Evolutionary conservation across 2,797 vertebrate genomes (phyloP).

Genomic region (Spinus pinus): DNA sequence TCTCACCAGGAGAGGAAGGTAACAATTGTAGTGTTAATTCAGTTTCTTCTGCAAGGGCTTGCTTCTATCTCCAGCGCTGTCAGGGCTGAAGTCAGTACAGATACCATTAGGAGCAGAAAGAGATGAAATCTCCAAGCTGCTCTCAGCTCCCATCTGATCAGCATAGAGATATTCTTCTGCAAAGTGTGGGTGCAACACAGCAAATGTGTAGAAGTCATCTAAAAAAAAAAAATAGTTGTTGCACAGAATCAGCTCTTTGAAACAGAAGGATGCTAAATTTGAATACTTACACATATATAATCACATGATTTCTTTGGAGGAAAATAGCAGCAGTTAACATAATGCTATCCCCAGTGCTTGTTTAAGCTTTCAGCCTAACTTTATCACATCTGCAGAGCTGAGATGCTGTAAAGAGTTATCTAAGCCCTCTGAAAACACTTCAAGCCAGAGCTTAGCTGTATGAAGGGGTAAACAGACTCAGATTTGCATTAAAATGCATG

Average conservation of each 20-base stretch:
- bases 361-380: conserved; percentile 5
- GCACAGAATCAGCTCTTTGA: conserved; percentile 31
- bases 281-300: conserved; percentile 3
- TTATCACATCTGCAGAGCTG: not conserved
- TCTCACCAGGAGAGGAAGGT: conserved; percentile 84
- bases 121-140: conserved; percentile 56
- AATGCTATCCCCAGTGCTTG: not conserved
- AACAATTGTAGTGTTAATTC: conserved; percentile 75
- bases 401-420: not conserved
- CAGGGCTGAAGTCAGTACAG: conserved; percentile 94
- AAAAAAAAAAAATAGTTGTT: conserved; percentile 53
- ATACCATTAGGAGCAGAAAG: conserved; percentile 86
- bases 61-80: conserved; percentile 53
- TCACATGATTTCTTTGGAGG: conserved; percentile 1
- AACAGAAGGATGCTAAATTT: conserved; percentile 44
- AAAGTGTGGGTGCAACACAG: conserved; percentile 84
- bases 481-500: not conserved
- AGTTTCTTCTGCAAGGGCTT: conserved; percentile 83
- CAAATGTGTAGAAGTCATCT: conserved; percentile 89
- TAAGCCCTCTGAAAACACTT: not conserved
- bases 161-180: conserved; percentile 87
- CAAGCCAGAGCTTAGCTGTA: not conserved
- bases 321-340: conserved; percentile 43
- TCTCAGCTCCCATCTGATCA: conserved; percentile 75
- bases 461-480: not conserved